Evolutionary conservation across 1,140 invertebrate species (phyloP), one percentile per base, ranked within the genome.

Genomic region (Atopsyche davidsoni): DNA sequence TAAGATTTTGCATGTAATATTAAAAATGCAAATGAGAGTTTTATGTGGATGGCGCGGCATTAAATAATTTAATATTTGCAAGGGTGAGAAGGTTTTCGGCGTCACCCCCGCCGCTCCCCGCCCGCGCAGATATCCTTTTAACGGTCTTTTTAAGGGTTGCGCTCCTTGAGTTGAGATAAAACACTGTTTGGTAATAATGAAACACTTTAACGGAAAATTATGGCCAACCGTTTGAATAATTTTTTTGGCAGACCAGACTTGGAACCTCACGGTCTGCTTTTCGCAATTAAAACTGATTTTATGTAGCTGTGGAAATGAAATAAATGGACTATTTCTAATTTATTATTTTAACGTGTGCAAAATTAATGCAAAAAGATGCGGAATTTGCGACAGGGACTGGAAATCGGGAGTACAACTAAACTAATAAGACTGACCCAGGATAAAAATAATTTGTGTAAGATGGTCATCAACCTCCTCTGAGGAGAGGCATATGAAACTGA

Each of bases 11-110:
- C 22, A 46, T 51, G 22, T 40, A 47, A 51, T 56, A 56, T 56
- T 56, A 56, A 56, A 56, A 56, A 56, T 56, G 53, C 53, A 56
- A 56, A 56, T 56, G 44, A 56, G 53, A 43, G 36, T 56, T 56
- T 56, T 56, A 51, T 50, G 41, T 42, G 48, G 18, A 24, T 25
- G 41, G 41, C 17, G 32, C n/a, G 32, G 45, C 39, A 39, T 56
- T 50, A 56, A 56, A 56, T 56, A 56, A 56, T 51, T 56, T 56
- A 49, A 55, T 40, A 44, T 41, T 22, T 39, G 34, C 14, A 10
- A 28, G 48, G 48, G 40, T 41, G 40, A 22, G 48, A 42, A 32
- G 41, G 7, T 17, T 31, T 16, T 16, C 28, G 32, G 17, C 7
- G 32, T 46, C 21, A 19, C 14, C 10, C 17, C 34, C 11, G 1